Evolutionary conservation across 2,888 invertebrate species (phyloP), one percentile per base, ranked within the genome.

Genomic region (Brachypalpus laphriformis): DNA sequence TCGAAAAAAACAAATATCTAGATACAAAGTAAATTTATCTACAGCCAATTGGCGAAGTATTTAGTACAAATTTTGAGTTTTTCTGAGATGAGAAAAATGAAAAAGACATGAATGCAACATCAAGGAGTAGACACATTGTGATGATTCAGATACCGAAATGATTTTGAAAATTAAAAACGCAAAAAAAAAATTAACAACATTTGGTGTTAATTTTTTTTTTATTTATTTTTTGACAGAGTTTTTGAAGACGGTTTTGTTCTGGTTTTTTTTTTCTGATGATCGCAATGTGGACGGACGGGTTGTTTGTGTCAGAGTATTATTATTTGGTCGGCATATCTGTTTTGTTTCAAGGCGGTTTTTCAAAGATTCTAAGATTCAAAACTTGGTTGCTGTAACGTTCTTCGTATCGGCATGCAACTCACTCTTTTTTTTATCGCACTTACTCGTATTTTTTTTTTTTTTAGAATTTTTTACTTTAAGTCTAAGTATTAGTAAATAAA

Each of bases 391-490:
- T 85, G 85, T 85, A 75, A 81, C 59, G 80, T 75, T 85, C 81
- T 85, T 75, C 85, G 85, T 85, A 85, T 71, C 85, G 76, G 85
- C 85, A 85, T 85, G 85, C 85, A 85, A 85, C 85, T 85, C 85
- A 81, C 85, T 85, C 81, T 75, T 63, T 82, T 63, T 56, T 51
- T 34, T 18, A 70, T 61, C 59, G 81, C 66, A 75, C 81, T 85
- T 85, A 81, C 70, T 82, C 54, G 74, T 65, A 40, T 78, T 51
- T 49, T 28, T 47, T 40, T n/a, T n/a, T n/a, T n/a, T n/a, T n/a
- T n/a, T n/a, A n/a, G n/a, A n/a, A n/a, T n/a, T n/a, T n/a, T 71
- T 72, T 66, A 81, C 66, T 75, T 75, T 71, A 81, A 11, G 42
- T 66, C 85, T 85, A 85, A 70, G 42, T 76, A 57, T 85, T 85